phyloP scores from a whole-genome alignment of 2,113 vertebrate species.

The Centropristis striata region DNA sequence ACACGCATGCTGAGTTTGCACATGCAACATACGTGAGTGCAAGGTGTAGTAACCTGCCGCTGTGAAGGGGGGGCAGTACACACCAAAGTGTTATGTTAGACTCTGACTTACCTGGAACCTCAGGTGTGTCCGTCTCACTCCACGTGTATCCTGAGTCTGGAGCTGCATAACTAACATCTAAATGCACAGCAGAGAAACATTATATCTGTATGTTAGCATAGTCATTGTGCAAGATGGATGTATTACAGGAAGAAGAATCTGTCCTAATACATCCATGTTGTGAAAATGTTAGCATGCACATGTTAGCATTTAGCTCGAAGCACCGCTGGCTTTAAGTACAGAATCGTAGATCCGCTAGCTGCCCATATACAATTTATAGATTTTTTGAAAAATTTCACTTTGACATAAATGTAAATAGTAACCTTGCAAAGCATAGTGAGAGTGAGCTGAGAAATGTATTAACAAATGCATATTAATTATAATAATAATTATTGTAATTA shows the following conservation, averaged over 20 bases:
- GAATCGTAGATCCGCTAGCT: not conserved
- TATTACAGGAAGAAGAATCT: not conserved
- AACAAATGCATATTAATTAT: too few relatives aligned
- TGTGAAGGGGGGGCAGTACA: constrained; percentile 21
- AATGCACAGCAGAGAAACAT: constrained; percentile 72
- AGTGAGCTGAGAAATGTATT: too few relatives aligned
- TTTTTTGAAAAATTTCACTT: too few relatives aligned
- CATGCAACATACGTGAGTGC: constrained; percentile 51
- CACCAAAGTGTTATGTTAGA: not conserved
- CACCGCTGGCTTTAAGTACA: not conserved
- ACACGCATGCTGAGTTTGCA: constrained; percentile 54
- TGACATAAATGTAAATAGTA: too few relatives aligned
- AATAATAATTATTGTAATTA: too few relatives aligned
- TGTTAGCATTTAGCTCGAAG: not conserved
- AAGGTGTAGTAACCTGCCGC: constrained; percentile 12
- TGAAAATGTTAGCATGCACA: not conserved
- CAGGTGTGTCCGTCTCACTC: constrained; percentile 74
- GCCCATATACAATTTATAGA: too few relatives aligned
- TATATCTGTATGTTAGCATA: not conserved
- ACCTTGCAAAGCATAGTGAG: too few relatives aligned
- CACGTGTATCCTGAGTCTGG: constrained; percentile 84
- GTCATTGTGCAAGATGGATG: not conserved
- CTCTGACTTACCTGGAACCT: constrained; percentile 80
- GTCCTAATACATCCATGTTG: constrained; percentile 16
- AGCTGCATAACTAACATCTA: constrained; percentile 81